A percentile compares a stretch with the other conserved stretches of the same genome.
Evolutionary conservation across 23 tunicate genomes (phyloP).

Genomic region (Pegea sp.): DNA sequence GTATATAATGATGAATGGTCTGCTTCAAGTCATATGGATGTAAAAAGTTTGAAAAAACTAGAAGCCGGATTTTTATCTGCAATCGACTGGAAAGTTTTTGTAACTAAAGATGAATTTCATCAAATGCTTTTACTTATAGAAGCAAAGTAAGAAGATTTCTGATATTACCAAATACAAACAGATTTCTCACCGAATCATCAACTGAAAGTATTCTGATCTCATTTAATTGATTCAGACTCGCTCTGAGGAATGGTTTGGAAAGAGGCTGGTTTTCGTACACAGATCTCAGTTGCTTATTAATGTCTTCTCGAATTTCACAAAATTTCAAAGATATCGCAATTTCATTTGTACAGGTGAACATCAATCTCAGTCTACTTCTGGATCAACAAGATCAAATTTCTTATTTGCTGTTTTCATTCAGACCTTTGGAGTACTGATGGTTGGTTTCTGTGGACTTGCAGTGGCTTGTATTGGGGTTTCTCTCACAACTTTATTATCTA

Average conservation of each 20-base stretch:
- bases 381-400: too few relatives aligned
- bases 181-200: too few relatives aligned
- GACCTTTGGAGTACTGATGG: too few relatives aligned
- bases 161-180: too few relatives aligned
- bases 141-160: slow-evolving; percentile 18
- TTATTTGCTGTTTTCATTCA: too few relatives aligned
- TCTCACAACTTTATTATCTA: too few relatives aligned
- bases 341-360: too few relatives aligned
- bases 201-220: background rate
- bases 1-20: slow-evolving; percentile 98
- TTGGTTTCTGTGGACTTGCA: too few relatives aligned
- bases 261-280: background rate
- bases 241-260: background rate
- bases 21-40: slow-evolving; percentile 34
- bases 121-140: slow-evolving; percentile 3
- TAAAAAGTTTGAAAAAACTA: slow-evolving; percentile 29
- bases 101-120: slow-evolving; percentile 11
- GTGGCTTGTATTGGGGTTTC: too few relatives aligned
- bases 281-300: background rate
- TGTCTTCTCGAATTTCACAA: too few relatives aligned
- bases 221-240: background rate
- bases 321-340: too few relatives aligned
- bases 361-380: too few relatives aligned
- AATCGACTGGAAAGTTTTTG: slow-evolving; percentile 50
- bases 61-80: slow-evolving; percentile 72